Conservation (phyloP, 1,140 invertebrate species). For the Ptiloglossa arizonensis region DNA sequence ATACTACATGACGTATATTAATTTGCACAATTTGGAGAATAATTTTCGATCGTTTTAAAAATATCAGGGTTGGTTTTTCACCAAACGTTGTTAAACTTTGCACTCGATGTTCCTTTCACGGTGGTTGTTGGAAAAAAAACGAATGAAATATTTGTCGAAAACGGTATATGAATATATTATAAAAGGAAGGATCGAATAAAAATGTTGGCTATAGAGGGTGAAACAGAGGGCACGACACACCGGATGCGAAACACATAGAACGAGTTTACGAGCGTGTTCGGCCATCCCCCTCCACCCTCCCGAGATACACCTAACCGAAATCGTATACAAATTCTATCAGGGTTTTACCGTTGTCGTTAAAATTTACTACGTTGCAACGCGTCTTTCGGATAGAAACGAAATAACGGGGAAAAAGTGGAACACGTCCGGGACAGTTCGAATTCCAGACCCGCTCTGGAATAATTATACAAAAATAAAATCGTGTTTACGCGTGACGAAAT, state of each 20-base stretch:
- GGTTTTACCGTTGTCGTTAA: constrained; percentile 54
- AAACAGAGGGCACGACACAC: neutral
- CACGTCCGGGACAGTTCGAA: neutral
- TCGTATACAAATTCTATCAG: constrained; percentile 52
- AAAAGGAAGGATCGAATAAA: neutral
- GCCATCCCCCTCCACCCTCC: no score
- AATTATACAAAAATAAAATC: constrained; percentile 32
- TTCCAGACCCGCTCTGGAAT: neutral
- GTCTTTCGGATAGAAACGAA: neutral
- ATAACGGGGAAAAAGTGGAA: neutral
- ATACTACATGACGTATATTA: no score
- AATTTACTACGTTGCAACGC: constrained; percentile 16
- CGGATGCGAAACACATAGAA: neutral
- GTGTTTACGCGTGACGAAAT: neutral
- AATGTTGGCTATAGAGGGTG: neutral
- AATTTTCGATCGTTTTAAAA: no score
- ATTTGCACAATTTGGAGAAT: no score
- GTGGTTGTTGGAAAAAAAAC: no score
- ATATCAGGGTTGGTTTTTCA: no score
- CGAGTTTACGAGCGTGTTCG: constrained; percentile 61
- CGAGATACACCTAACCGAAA: constrained; percentile 25
- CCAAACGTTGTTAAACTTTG: no score
- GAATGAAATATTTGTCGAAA: constrained; percentile 1
- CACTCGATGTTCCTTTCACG: no score
- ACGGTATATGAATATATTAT: neutral